A percentile compares a stretch with the other conserved stretches of the same genome.
Evolutionary conservation across 2,797 vertebrate genomes (phyloP).

Genomic region (Eutrigla gurnardus): DNA sequence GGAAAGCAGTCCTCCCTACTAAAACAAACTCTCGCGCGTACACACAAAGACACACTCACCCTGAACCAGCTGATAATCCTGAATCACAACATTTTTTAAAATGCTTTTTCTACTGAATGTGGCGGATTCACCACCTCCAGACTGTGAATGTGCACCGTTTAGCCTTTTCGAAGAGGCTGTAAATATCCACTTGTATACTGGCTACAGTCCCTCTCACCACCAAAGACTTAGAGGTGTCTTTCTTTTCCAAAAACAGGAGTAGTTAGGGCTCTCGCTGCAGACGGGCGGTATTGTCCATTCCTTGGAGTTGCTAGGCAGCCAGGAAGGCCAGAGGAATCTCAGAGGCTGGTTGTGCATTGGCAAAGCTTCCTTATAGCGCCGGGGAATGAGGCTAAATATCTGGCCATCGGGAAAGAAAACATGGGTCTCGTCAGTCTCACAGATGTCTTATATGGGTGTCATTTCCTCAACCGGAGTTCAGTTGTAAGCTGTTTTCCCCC

Average conservation of each 20-base stretch:
- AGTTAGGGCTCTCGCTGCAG: conserved; percentile 57
- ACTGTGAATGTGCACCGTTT: not conserved
- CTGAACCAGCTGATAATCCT: conserved; percentile 19
- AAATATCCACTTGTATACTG: conserved; percentile 41
- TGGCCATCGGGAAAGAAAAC: conserved; percentile 41
- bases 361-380: conserved; percentile 51
- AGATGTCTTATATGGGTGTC: not conserved
- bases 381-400: conserved; percentile 64
- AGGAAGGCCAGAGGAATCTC: conserved; percentile 77
- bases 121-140: not conserved
- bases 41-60: conserved; percentile 10
- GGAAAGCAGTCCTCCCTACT: conserved; percentile 63
- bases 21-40: conserved; percentile 24
- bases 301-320: conserved; percentile 83
- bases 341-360: conserved; percentile 66
- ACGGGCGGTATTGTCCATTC: conserved; percentile 76
- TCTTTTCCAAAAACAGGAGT: conserved; percentile 58
- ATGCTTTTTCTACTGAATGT: not conserved
- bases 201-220: conserved; percentile 25
- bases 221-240: conserved; percentile 43
- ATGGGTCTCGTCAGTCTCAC: conserved; percentile 12
- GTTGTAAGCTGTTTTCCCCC: not conserved
- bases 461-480: not conserved
- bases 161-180: conserved; percentile 10
- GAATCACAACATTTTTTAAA: not conserved